Conservation (phyloP, 2,888 invertebrate genomes). For the Meganola albula region DNA sequence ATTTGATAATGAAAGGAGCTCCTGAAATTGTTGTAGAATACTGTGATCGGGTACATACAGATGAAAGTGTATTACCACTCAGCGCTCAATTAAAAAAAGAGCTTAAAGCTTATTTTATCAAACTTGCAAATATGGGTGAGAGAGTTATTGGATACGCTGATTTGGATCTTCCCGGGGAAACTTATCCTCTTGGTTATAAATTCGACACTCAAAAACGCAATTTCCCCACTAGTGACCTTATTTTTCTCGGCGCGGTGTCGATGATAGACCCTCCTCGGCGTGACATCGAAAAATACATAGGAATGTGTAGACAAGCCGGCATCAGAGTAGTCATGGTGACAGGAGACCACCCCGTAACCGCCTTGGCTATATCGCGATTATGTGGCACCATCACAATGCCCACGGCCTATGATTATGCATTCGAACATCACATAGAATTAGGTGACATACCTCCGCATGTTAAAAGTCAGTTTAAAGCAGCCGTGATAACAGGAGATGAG, state of each 20-base stretch:
- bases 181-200: conserved; percentile 68
- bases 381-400: conserved; percentile 81
- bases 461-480: conserved; percentile 55
- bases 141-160: conserved; percentile 92
- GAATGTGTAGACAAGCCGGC: conserved; percentile 82
- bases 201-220: conserved; percentile 80
- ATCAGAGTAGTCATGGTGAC: conserved; percentile 86
- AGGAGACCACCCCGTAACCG: conserved; percentile 86
- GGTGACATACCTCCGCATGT: conserved; percentile 69
- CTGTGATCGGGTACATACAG: conserved; percentile 75
- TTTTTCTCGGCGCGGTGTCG: conserved; percentile 81
- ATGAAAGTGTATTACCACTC: conserved; percentile 72
- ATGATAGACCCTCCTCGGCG: conserved; percentile 85
- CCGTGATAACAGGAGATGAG: conserved; percentile 71
- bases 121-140: conserved; percentile 90
- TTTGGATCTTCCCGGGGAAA: conserved; percentile 73
- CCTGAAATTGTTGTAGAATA: conserved; percentile 84
- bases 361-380: conserved; percentile 82
- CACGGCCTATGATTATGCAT: conserved; percentile 84
- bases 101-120: conserved; percentile 82
- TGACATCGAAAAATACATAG: conserved; percentile 81
- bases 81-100: conserved; percentile 65
- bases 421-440: conserved; percentile 75
- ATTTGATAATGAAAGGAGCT: conserved; percentile 87
- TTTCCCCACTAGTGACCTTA: conserved; percentile 80